Conservation (phyloP, 2,113 vertebrate species). For the Phaethon lepturus region DNA sequence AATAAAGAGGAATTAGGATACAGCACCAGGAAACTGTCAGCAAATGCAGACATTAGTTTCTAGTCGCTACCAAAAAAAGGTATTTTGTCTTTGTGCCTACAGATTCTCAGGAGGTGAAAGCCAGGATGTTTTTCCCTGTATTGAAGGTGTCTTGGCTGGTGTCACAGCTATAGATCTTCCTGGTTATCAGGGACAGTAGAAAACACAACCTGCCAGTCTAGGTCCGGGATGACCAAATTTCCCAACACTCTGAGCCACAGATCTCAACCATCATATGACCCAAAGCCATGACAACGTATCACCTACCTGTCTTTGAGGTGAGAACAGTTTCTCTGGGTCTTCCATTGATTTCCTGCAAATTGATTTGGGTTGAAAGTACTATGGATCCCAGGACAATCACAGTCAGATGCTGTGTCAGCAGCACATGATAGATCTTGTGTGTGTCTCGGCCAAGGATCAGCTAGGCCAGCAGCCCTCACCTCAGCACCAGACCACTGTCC, state of each 20-base stretch:
- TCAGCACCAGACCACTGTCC: not conserved
- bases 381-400: not conserved
- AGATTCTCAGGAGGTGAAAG: not conserved
- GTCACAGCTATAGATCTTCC: not conserved
- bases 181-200: not conserved
- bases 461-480: not conserved
- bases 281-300: accelerated
- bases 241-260: not conserved
- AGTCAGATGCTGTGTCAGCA: not conserved
- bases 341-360: not conserved
- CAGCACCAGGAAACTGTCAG: not conserved
- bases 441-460: not conserved
- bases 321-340: not conserved
- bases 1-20: not conserved
- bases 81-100: not conserved
- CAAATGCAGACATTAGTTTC: not conserved
- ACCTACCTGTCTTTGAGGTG: accelerated
- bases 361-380: not conserved
- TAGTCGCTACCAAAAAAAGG: not conserved
- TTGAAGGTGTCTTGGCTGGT: not conserved
- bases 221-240: not conserved
- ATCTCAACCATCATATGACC: not conserved
- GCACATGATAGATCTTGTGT: not conserved
- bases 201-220: not conserved
- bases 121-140: not conserved